Evolutionary conservation across 2,888 invertebrate genomes (phyloP), one percentile per base, ranked within the genome.

Genomic region (Steinernema hermaphroditum): DNA sequence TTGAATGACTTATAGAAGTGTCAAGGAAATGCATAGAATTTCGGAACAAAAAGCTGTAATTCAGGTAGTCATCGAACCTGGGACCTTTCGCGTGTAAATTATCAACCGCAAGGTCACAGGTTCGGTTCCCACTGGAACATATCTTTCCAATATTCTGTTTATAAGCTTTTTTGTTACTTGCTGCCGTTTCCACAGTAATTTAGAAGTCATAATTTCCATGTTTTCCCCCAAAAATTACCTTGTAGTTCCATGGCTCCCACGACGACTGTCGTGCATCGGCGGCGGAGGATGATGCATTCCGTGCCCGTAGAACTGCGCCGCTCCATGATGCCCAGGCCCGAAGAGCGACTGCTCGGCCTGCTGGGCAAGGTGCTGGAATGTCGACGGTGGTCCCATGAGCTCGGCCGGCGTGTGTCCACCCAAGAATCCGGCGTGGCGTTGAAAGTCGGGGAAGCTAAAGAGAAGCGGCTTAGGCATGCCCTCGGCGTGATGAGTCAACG

Each of bases 341-440:
- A 54, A 54, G 6, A 54, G 54, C 24, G 54, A 54, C 54, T 54
- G 54, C 27, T 54, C 54, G 6, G 54, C 54, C 19, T 54, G 54
- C 27, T 54, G 54, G 6, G 54, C 54, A 16, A 54, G 54, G 27
- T 54, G 54, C 24, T 54, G 54, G 54, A 54, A 54, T 27, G 54
- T 54, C n/a, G 54, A 22, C 9, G 54, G 54, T 4, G 54, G 54
- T 27, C 54, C 54, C 54, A 54, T 54, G 6, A 54, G 54, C 24
- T 54, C 54, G 27, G 27, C 54, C 6, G 54, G 54, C 24, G 54
- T 54, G 27, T 54, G 54, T 14, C 54, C 54, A 22, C 54, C 54
- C 12, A 54, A 27, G 54, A 54, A 54, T 8, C 54, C 54, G 24
- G 54, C 27, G 54, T 54, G 54, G 24, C 54, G 54, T 54, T 54